A percentile compares a stretch with the other conserved stretches of the same genome.
Conservation (phyloP, 2,888 invertebrate species). For the Pherbina coryleti region DNA sequence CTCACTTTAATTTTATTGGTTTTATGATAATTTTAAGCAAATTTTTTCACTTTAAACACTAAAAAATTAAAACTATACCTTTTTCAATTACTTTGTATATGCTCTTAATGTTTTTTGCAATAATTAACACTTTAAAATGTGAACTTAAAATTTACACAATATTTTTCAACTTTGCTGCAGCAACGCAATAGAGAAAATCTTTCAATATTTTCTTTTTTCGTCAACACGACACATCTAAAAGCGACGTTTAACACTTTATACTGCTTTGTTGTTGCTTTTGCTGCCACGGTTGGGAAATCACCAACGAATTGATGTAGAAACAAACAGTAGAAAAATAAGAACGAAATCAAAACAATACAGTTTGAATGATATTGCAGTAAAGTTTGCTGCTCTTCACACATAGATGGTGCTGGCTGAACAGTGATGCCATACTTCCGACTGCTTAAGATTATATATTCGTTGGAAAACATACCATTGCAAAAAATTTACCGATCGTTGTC, state of each 20-base stretch:
- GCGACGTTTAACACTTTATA: background rate
- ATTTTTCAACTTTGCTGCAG: background rate
- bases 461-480: too few species aligned
- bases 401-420: too few species aligned
- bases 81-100: background rate
- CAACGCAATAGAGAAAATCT: conserved; percentile 17
- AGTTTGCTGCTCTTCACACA: too few species aligned
- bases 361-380: too few species aligned
- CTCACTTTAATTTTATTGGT: background rate
- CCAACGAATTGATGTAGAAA: too few species aligned
- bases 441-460: too few species aligned
- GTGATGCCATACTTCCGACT: too few species aligned
- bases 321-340: too few species aligned
- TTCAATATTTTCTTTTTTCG: background rate
- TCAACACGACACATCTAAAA: background rate
- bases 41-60: background rate
- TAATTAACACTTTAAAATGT: background rate
- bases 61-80: background rate
- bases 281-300: background rate
- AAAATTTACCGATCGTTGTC: background rate
- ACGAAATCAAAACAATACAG: too few species aligned
- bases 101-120: background rate
- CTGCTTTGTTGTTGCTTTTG: background rate
- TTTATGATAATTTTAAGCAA: background rate
- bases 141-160: background rate